Percentiles rank a stretch among this genome's conserved stretches.
These are phyloP conservation scores for Acrobasis consociella DNA, from an alignment of 2,888 invertebrate species.

Conservation along the genomic window DNA sequence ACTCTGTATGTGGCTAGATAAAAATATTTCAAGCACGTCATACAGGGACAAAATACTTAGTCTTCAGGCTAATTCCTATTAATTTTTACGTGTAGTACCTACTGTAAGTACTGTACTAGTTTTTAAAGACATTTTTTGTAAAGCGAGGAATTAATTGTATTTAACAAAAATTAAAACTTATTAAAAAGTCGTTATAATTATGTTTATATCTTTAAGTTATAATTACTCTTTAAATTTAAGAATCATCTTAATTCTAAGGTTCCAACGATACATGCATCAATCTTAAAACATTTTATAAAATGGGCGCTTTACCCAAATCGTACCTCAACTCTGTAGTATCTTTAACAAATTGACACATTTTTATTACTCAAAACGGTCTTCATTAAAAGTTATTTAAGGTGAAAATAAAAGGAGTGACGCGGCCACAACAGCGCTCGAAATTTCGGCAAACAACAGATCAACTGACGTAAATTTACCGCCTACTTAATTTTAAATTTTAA, in stretches of 20 bases:
- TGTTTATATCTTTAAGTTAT: no score
- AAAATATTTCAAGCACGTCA: no score
- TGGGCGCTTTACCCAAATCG: constrained; percentile 34
- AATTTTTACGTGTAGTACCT: no score
- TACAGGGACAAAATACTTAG: no score
- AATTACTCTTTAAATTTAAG: neutral
- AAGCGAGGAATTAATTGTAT: no score
- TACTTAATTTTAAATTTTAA: constrained; percentile 64
- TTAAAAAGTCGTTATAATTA: no score
- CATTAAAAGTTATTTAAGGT: constrained; percentile 60
- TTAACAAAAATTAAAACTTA: no score
- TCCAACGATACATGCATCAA: neutral
- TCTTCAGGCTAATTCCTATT: no score
- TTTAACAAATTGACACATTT: constrained; percentile 63
- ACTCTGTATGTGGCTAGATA: no score
- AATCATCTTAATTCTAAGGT: neutral
- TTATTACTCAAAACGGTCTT: constrained; percentile 50
- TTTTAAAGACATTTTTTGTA: no score
- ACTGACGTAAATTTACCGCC: constrained; percentile 59
- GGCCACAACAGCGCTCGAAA: constrained; percentile 30
- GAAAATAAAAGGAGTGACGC: constrained; percentile 46
- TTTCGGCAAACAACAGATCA: constrained; percentile 58
- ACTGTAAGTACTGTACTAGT: no score
- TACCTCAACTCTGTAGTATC: constrained; percentile 43
- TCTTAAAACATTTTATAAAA: constrained; percentile 14